Evolutionary conservation across 2,113 vertebrate genomes (phyloP).

Genomic region (Rhadina sibilatrix): DNA sequence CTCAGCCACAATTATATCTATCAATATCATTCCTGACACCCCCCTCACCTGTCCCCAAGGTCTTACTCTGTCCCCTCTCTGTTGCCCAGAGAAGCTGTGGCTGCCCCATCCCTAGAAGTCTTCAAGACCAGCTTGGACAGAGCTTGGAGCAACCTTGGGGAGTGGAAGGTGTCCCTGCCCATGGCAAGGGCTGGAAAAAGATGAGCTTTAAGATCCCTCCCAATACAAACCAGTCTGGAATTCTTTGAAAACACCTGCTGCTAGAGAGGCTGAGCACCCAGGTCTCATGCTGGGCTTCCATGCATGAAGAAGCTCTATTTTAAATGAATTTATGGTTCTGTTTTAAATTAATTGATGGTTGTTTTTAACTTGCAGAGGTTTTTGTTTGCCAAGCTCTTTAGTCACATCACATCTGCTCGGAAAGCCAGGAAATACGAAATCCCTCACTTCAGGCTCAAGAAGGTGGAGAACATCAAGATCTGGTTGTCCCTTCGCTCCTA

Average conservation of each 20-base stretch:
- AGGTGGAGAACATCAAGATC: constrained; percentile 99
- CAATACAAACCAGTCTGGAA: neutral
- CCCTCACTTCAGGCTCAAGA: constrained; percentile 97
- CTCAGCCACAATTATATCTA: neutral
- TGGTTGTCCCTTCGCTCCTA: constrained; percentile 97
- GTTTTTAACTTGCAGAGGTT: constrained; percentile 80
- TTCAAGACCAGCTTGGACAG: neutral
- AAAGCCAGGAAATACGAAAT: constrained; percentile 97
- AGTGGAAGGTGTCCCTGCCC: neutral
- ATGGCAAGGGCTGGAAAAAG: neutral
- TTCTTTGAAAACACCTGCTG: neutral
- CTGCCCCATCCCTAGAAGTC: neutral
- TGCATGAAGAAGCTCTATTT: no score
- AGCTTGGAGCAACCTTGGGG: neutral
- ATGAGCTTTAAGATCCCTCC: neutral
- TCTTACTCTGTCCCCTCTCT: neutral
- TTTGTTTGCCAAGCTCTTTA: constrained; percentile 96
- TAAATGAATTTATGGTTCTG: no score
- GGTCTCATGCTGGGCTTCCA: neutral
- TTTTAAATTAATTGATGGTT: neutral
- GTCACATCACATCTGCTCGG: constrained; percentile 94
- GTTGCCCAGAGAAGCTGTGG: neutral
- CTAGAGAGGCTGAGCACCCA: neutral
- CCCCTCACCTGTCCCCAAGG: neutral
- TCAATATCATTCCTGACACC: neutral